Percentiles rank a stretch among this genome's conserved stretches.
Conservation (phyloP, 1,140 invertebrate genomes). For the Cotesia typhae region DNA sequence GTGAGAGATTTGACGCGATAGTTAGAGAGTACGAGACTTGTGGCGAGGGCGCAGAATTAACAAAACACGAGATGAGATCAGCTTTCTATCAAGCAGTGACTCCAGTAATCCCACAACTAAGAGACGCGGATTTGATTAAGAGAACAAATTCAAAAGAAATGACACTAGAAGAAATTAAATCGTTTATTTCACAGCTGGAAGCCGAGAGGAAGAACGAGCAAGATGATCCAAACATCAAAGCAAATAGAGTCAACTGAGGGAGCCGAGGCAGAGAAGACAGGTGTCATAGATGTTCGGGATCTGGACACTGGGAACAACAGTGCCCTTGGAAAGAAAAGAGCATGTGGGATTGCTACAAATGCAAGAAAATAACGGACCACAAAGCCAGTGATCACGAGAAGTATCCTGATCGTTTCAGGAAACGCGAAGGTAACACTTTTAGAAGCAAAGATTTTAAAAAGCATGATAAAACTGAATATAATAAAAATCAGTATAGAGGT, state of each 20-base stretch:
- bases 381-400: neutral
- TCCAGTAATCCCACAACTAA: neutral
- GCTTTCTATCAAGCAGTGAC: slow-evolving; percentile 39
- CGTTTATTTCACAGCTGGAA: slow-evolving; percentile 38
- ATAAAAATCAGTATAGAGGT: neutral
- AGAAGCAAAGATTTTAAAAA: neutral
- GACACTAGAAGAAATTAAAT: slow-evolving; percentile 36
- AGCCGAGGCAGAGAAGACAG: neutral
- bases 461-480: neutral
- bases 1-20: neutral
- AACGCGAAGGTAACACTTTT: neutral
- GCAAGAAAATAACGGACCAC: neutral
- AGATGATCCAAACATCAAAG: neutral
- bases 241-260: neutral
- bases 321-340: too few relatives aligned
- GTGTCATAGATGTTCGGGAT: neutral
- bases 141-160: slow-evolving; percentile 26
- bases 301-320: too few relatives aligned
- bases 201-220: slow-evolving; percentile 24
- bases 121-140: slow-evolving; percentile 16
- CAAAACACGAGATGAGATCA: slow-evolving; percentile 14
- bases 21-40: neutral
- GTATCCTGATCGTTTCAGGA: neutral
- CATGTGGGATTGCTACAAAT: neutral
- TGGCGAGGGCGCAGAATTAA: neutral